phyloP scores from a whole-genome alignment of 2,888 invertebrate genomes.

The Girardia tigrina region DNA sequence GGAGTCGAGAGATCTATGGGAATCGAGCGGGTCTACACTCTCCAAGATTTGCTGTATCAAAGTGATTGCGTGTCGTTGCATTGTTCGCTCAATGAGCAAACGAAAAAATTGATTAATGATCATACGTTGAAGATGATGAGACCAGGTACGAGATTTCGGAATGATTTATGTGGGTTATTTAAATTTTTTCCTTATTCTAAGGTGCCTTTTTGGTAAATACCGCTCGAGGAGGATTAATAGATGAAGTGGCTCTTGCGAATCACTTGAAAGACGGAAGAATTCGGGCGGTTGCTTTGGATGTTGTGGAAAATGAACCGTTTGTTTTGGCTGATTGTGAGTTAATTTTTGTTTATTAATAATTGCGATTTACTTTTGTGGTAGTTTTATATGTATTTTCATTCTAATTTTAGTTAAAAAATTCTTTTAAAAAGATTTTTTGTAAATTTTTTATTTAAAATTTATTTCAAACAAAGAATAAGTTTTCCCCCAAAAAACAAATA shows the following conservation, averaged over 20 bases:
- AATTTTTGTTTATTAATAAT: neutral
- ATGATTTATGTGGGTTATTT: neutral
- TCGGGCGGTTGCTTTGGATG: conserved; percentile 91
- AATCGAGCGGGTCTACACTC: conserved; percentile 70
- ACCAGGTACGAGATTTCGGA: conserved; percentile 61
- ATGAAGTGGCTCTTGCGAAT: conserved; percentile 84
- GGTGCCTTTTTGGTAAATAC: conserved; percentile 98
- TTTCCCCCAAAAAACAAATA: too few species aligned
- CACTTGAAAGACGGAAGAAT: conserved; percentile 95
- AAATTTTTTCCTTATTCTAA: conserved; percentile 41
- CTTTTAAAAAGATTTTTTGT: too few species aligned
- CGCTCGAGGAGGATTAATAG: conserved; percentile 87
- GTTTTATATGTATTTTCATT: too few species aligned
- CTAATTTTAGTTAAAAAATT: too few species aligned
- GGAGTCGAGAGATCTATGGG: conserved; percentile 92
- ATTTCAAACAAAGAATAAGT: too few species aligned
- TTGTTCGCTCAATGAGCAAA: conserved; percentile 96
- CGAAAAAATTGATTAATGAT: conserved; percentile 97
- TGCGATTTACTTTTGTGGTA: neutral
- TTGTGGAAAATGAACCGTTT: conserved; percentile 86
- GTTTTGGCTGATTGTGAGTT: neutral
- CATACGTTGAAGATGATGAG: conserved; percentile 98
- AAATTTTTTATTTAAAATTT: too few species aligned
- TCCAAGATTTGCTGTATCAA: conserved; percentile 89
- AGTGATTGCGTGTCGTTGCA: conserved; percentile 98